Conservation (phyloP, 2,888 invertebrate species). For the Limnephilus rhombicus region DNA sequence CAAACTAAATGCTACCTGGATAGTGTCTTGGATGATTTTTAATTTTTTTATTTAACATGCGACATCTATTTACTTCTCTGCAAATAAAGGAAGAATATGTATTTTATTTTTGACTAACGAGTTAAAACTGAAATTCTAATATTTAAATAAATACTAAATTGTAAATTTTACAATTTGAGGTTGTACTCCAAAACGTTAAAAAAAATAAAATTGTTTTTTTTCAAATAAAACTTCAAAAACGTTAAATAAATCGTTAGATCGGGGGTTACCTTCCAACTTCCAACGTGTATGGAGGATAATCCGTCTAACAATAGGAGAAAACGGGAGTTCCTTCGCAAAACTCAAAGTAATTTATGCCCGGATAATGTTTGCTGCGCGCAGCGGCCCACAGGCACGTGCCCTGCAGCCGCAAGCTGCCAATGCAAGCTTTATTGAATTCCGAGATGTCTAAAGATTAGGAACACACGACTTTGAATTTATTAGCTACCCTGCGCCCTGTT, state of each 20-base stretch:
- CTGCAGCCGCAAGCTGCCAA: conserved; percentile 3
- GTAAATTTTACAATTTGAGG: too few species aligned
- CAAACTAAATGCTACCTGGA: too few species aligned
- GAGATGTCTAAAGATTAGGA: conserved; percentile 8
- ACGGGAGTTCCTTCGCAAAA: not conserved
- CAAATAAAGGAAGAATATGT: too few species aligned
- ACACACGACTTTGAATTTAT: not conserved
- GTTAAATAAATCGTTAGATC: not conserved
- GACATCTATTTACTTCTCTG: too few species aligned
- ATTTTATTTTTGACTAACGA: too few species aligned
- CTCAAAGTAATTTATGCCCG: not conserved
- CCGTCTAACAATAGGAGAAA: not conserved
- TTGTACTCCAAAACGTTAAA: too few species aligned
- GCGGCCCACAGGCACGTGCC: not conserved
- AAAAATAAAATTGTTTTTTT: too few species aligned
- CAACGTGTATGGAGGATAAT: not conserved
- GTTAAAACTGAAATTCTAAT: too few species aligned
- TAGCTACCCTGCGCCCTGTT: not conserved
- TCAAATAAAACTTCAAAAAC: not conserved
- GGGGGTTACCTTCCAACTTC: not conserved
- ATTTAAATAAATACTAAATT: too few species aligned
- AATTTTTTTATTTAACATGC: too few species aligned
- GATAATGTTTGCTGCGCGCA: conserved; percentile 13
- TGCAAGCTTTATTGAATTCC: conserved; percentile 21
- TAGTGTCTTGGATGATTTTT: too few species aligned